A percentile compares a stretch with the other conserved stretches of the same genome.
Conservation (phyloP, 2,113 vertebrate genomes). For the Hipposideros armiger region DNA sequence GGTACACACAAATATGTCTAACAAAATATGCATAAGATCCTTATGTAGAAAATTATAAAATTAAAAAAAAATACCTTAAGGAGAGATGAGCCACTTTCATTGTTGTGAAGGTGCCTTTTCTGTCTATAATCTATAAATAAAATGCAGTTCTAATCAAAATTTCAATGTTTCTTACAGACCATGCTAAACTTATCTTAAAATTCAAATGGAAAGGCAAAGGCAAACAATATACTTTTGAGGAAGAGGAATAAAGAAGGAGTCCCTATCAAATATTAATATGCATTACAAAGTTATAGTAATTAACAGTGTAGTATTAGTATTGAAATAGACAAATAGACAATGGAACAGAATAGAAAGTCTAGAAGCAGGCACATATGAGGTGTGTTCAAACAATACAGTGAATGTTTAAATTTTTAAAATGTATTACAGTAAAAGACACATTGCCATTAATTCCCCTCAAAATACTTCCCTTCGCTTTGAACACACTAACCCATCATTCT, state of each 20-base stretch:
- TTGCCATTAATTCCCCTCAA: too few relatives aligned
- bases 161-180: not conserved
- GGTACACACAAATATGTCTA: conserved; percentile 20
- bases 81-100: not conserved
- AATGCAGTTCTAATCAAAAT: conserved; percentile 46
- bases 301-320: not conserved
- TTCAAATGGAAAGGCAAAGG: not conserved
- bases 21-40: not conserved
- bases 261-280: conserved; percentile 12
- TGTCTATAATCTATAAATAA: conserved; percentile 42
- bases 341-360: not conserved
- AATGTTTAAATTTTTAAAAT: too few relatives aligned
- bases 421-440: too few relatives aligned
- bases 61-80: conserved; percentile 43
- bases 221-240: not conserved
- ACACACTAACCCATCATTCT: too few relatives aligned
- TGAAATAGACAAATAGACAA: conserved; percentile 8
- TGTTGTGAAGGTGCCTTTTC: conserved; percentile 30
- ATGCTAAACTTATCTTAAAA: conserved; percentile 4
- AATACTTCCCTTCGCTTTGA: too few relatives aligned
- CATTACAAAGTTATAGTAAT: conserved; percentile 8
- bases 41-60: not conserved
- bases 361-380: not conserved
- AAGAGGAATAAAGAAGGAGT: not conserved
- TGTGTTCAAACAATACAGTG: too few relatives aligned